Evolutionary conservation across 1,140 invertebrate species (phyloP).

Genomic region (Drosophila kanapiae): DNA sequence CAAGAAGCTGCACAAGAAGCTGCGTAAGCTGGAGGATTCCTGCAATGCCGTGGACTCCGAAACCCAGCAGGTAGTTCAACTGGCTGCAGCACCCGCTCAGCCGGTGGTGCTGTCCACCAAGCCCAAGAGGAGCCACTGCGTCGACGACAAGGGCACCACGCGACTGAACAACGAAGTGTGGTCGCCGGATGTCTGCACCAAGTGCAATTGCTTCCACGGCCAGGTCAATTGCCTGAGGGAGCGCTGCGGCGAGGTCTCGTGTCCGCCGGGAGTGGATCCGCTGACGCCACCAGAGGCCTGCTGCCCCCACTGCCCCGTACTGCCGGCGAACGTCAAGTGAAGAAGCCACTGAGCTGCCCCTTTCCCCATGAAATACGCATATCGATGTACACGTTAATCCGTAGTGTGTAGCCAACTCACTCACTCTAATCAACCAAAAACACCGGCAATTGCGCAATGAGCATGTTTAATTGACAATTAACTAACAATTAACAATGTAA

Average conservation of each 20-base stretch:
- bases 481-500: slow-evolving; percentile 63
- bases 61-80: slow-evolving; percentile 37
- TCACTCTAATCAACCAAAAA: slow-evolving; percentile 50
- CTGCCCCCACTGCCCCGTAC: slow-evolving; percentile 68
- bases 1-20: slow-evolving; percentile 86
- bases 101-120: slow-evolving; percentile 35
- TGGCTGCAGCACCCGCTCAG: slow-evolving; percentile 41
- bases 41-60: slow-evolving; percentile 71
- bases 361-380: slow-evolving; percentile 47
- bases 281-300: slow-evolving; percentile 76
- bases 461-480: slow-evolving; percentile 65
- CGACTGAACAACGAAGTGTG: slow-evolving; percentile 86
- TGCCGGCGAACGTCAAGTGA: slow-evolving; percentile 37
- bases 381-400: slow-evolving; percentile 71
- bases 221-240: slow-evolving; percentile 78
- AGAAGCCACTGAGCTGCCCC: background rate
- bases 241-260: slow-evolving; percentile 73
- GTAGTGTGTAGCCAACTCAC: slow-evolving; percentile 72
- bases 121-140: slow-evolving; percentile 79
- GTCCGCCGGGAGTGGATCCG: slow-evolving; percentile 67
- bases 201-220: slow-evolving; percentile 86
- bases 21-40: slow-evolving; percentile 86
- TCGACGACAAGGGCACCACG: slow-evolving; percentile 84
- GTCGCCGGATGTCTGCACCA: slow-evolving; percentile 86
- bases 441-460: slow-evolving; percentile 37